Evolutionary conservation across 2,888 invertebrate genomes (phyloP), one percentile per base, ranked within the genome.

Genomic region (Ypsolopha scabrella): DNA sequence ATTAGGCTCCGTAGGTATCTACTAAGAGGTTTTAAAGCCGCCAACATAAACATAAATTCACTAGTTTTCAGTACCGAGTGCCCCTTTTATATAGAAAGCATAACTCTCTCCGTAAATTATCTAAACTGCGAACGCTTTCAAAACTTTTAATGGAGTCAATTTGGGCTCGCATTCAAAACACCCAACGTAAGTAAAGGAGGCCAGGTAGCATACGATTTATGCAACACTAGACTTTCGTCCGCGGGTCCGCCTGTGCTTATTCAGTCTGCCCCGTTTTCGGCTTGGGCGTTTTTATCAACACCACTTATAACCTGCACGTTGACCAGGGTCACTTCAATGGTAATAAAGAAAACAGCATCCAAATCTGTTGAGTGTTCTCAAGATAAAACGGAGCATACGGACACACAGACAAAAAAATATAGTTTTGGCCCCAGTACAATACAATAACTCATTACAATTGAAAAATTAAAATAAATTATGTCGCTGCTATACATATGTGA

Each of bases 91-190:
- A 24, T 78, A 77, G 70, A 75, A 67, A 66, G 76, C 72, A 76
- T 77, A 80, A 81, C 81, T 81, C 79, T 69, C 72, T 65, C 74
- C 67, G 73, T 80, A 80, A 83, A 83, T 85, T 82, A 81, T 81
- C 79, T 81, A 78, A 82, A 79, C 81, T 77, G 72, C 72, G 78
- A 77, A 75, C 73, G 80, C 82, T 82, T 82, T 80, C 78, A 77
- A 72, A 83, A 85, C 76, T 83, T 85, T 83, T 85, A 85, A 85
- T 85, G 85, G 82, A 82, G 78, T 80, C 82, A 82, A 82, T 85
- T 82, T 81, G 74, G 79, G 73, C 65, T 70, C 76, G 75, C 75
- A 80, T 81, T 82, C 80, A 82, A 83, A 83, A 80, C 76, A 79
- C 13, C 33, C 69, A 71, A 73, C 70, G 68, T 70, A 53, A 36